Base-by-base conservation (phyloP, 1,140 invertebrate species). In the Bemisia tabaci region DNA sequence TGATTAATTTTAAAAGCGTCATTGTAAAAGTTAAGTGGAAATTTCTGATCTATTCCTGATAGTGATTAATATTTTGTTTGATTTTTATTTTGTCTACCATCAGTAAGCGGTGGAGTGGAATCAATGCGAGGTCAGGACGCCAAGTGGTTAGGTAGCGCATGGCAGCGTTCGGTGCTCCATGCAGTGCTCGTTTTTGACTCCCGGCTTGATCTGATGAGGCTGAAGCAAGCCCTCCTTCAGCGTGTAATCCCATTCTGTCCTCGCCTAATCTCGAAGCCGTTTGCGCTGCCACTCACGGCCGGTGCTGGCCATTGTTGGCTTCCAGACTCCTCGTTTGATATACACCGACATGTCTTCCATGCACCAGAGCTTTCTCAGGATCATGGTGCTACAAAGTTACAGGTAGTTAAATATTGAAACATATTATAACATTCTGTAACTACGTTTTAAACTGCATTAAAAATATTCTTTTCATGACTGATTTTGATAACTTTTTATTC, bases 261-360 rank as follows among this genome's bases (percentile, higher is more conserved):
- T 2, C 74, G 81, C 21, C 77, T 84, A 59, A 74, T 76, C 1
- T 77, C 80, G 63, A 76, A 75, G 66, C 72, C 82, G 1, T 71
- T 77, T 1, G 68, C 72, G 2, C 69, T 80, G 11, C 73, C 77
- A 9, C 60, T 70, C 71, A 22, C 68, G 2, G 74, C 76, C 2
- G 76, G 75, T 26, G 74, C 77, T 2, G 82, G 80, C 12, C 77
- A 78, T 65, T 77, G 75, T 26, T 84, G 83, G 83, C 73, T 79
- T 22, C 73, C 76, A 2, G 82, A 83, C 71, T 63, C 74, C 25
- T 63, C 66, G 12, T 84, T 84, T 70, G 70, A 77, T 33, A 77
- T 85, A 60, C 78, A 80, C 62, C 79, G 80, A 65, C 83, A 85
- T 69, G 76, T 85, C 0, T 78, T 78, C 67, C 71, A 74, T 26